Evolutionary conservation across 2,113 vertebrate genomes (phyloP).

Genomic region (Cranoglanis bouderius): DNA sequence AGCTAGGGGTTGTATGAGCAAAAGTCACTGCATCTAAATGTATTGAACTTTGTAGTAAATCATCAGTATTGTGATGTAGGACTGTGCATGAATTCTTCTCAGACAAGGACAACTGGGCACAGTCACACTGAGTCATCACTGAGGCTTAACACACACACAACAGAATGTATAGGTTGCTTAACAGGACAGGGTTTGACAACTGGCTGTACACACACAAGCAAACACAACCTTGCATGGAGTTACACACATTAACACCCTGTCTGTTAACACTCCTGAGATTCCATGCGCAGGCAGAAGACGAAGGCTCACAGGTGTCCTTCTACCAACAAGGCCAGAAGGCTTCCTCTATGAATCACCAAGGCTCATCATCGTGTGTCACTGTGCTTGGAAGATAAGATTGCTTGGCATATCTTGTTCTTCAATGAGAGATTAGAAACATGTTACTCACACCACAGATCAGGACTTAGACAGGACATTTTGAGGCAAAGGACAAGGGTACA

Average conservation of each 20-base stretch:
- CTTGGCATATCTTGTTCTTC: background rate
- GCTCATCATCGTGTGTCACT: slow-evolving; percentile 37
- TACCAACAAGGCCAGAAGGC: background rate
- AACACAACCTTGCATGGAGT: background rate
- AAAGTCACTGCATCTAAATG: background rate
- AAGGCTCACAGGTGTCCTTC: background rate
- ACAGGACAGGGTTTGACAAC: background rate
- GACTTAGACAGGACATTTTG: slow-evolving; percentile 27
- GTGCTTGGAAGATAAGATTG: background rate
- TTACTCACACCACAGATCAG: background rate
- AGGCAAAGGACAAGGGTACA: slow-evolving; percentile 11
- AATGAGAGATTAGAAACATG: slow-evolving; percentile 9
- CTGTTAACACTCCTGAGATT: background rate
- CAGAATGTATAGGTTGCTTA: background rate
- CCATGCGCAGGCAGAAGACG: background rate
- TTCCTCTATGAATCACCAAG: slow-evolving; percentile 3
- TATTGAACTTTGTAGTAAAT: background rate
- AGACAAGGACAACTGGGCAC: slow-evolving; percentile 4
- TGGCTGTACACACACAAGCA: background rate
- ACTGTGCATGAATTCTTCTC: slow-evolving; percentile 19
- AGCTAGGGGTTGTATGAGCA: background rate
- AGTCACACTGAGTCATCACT: background rate
- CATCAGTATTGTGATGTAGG: background rate
- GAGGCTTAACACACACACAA: background rate
- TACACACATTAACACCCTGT: background rate